Conservation (phyloP, 2,797 vertebrate species). For the Cossypha niveicapilla region DNA sequence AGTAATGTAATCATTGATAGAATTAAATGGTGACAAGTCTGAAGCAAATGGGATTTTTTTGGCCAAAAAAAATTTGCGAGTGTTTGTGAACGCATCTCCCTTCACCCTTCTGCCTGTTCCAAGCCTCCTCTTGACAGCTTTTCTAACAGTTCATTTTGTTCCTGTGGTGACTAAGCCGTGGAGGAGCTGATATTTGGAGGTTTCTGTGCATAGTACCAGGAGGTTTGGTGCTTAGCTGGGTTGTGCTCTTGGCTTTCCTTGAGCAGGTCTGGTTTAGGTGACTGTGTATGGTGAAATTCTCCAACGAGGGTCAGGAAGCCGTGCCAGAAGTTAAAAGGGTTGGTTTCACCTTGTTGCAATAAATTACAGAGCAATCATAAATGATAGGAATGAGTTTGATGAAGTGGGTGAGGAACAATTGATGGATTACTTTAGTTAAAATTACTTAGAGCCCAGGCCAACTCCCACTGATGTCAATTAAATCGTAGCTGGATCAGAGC, state of each 20-base stretch:
- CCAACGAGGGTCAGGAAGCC: not conserved
- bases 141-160: not conserved
- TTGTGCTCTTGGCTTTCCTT: not conserved
- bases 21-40: not conserved
- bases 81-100: not conserved
- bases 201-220: not conserved
- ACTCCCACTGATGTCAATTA: conserved; percentile 65
- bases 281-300: not conserved
- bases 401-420: conserved; percentile 48
- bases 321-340: not conserved
- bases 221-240: not conserved
- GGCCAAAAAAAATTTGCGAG: not conserved
- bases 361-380: conserved; percentile 15
- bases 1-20: not conserved
- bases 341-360: conserved; percentile 5
- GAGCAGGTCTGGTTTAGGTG: not conserved
- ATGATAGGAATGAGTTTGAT: not conserved
- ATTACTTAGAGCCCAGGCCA: conserved; percentile 23
- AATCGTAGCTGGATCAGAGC: not conserved
- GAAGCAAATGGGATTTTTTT: not conserved
- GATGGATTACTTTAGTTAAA: conserved; percentile 58
- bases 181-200: not conserved
- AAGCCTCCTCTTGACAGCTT: not conserved
- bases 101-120: not conserved
- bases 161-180: not conserved